Evolutionary conservation across 2,113 vertebrate species (phyloP), one percentile per base, ranked within the genome.

Genomic region (Tor tambroides): DNA sequence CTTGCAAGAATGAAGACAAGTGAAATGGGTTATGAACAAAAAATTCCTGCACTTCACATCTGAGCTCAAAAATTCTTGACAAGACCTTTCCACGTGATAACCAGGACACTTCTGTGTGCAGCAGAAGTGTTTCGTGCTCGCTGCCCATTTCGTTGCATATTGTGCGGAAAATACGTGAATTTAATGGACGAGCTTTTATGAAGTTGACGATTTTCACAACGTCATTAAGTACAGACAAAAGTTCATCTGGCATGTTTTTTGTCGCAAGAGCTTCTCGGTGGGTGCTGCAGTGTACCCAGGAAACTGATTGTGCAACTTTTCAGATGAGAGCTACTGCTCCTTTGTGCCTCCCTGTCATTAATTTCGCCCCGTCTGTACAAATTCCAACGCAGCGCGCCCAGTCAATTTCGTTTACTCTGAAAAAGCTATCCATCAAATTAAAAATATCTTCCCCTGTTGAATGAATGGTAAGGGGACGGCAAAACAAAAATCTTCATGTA

Each of bases 211-310:
- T 46, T 46, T 76, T 46, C 4, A 76, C 2, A 2, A 17, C 38
- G 7, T 69, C 78, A n/a, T 80, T 1, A 56, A 80, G 28, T 28
- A 83, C 35, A 46, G n/a, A 10, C 28, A 65, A 43, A 38, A 83
- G 41, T 65, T 46, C 59, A 28, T 1, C 59, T 49, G 35, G 61
- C 80, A 83, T 17, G 54, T 63, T 65, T 59, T 82, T 82, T 21
- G 1, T 43, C 14, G 38, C 38, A 7, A 41, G 6, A 21, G 32
- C 21, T 15, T 82, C 21, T 41, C 23, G 19, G 32, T 65, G 30
- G 32, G 46, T 54, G 6, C 65, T 49, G 61, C 65, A 72, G 38
- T 6, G 38, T 5, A 41, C 38, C 38, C 38, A 41, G 38, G 38
- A 41, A 41, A 41, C 38, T 41, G 38, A 6, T 41, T 0, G 6